Conservation (phyloP, 2,888 invertebrate species). For the Plebejus anna region DNA sequence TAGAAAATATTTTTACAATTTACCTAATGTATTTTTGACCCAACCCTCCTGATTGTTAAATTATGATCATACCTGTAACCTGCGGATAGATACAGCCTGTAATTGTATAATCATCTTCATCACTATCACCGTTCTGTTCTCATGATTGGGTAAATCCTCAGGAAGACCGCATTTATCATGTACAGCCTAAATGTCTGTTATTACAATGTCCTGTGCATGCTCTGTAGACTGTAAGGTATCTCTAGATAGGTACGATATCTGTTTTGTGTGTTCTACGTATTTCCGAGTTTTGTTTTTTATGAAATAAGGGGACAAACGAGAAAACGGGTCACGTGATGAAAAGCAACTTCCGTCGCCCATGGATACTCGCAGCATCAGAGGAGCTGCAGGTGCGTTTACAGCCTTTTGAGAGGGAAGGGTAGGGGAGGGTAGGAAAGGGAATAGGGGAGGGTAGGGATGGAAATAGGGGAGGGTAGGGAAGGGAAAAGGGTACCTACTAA, state of each 20-base stretch:
- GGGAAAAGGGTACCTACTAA: no score
- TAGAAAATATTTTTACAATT: not conserved
- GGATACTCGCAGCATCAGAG: no score
- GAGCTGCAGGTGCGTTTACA: no score
- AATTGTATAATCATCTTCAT: not conserved
- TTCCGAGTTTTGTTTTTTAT: not conserved
- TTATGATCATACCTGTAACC: not conserved
- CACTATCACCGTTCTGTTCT: not conserved
- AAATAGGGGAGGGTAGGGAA: no score
- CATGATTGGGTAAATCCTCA: conserved; percentile 6
- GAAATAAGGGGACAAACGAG: no score
- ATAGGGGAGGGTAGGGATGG: no score
- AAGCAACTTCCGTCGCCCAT: no score
- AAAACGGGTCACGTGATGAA: no score
- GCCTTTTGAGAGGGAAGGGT: no score
- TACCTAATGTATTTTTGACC: not conserved
- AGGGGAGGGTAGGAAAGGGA: no score
- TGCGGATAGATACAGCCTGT: not conserved
- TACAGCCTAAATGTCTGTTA: not conserved
- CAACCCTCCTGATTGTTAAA: not conserved
- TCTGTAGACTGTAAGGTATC: not conserved
- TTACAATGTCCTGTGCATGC: not conserved
- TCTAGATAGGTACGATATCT: no score
- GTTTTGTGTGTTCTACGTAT: not conserved
- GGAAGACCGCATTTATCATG: conserved; percentile 1